Base-by-base conservation (phyloP, 2,113 vertebrate species). In the Pardalotus punctatus region DNA sequence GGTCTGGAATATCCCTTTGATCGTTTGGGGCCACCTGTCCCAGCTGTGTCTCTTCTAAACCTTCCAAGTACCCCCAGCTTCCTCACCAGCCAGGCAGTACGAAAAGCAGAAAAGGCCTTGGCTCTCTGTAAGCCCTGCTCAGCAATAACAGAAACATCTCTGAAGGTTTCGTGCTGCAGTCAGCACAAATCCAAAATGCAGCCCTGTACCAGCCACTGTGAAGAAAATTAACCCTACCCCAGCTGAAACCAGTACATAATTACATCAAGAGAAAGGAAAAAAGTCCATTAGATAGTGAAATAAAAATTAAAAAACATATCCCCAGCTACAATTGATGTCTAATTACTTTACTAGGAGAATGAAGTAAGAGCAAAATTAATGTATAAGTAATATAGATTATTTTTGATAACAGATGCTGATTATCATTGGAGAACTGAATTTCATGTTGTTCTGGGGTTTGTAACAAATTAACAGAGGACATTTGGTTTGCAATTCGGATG, bases 291-390 rank as follows among this genome's bases (percentile, higher is more conserved):
- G 36, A 15, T 36, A 71, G 20, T 60, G 45, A 86, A 91, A 94
- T 82, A 48, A 57, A 96, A 92, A 91, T 78, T 57, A 38, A 28
- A 17, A 65, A 79, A 42, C 24, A 71, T 79, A 69, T 58, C 72
- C 40, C 27, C 43, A 86, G 43, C 56, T 88, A 67, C 45, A 54
- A 48, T 23, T 93, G 67, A 60, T 88, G 24, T 84, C 47, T 70
- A 88, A 79, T 85, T 92, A 50, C 70, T 94, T 93, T 85, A 9
- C 8, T 81, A 91, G 42, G 31, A 95, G 77, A 95, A 90, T 43
- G n/a, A 94, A 97, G 47, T 86, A 67, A 80, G 31, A 40, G 40
- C 91, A 58, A 86, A 86, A 5, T 84, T 9, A 48, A 77, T 11
- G 23, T 71, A 47, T n/a, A 88, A 2, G 16, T 74, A 91, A 90